Percentiles rank a stretch among this genome's conserved stretches.
phyloP scores from a whole-genome alignment of 1,140 invertebrate genomes.

The Notospermus geniculatus region DNA sequence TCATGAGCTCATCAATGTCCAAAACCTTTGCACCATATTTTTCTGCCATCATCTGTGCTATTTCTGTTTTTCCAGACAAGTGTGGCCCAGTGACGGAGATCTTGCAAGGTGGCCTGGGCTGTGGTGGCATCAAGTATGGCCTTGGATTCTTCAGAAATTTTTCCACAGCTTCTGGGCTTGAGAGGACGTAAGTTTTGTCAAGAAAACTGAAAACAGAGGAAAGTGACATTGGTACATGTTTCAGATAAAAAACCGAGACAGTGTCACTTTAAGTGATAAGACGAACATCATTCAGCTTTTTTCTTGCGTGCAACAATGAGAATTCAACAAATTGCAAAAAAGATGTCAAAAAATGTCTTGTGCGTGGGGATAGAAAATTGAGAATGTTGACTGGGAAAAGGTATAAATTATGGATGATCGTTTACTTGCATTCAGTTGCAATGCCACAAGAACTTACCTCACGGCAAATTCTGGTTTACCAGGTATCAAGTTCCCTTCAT shows the following conservation, averaged over 20 bases:
- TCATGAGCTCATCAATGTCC: conserved; percentile 40
- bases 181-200: conserved; percentile 54
- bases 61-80: conserved; percentile 50
- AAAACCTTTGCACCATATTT: conserved; percentile 53
- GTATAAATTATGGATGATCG: no score
- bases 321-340: no score
- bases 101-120: conserved; percentile 53
- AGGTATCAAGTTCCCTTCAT: conserved; percentile 48
- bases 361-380: no score
- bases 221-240: no score
- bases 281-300: no score
- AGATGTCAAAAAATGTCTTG: no score
- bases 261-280: no score
- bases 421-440: no score
- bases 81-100: conserved; percentile 46
- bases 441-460: no score
- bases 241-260: no score
- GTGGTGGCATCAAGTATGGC: conserved; percentile 49
- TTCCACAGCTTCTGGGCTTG: conserved; percentile 47
- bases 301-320: no score
- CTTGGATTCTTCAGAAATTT: conserved; percentile 56
- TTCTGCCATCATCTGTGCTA: conserved; percentile 45
- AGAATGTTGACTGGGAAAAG: no score
- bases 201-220: conserved; percentile 52
- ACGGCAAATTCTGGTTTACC: conserved; percentile 55